Conservation (phyloP, 2,888 invertebrate genomes). For the Quadroppia sp. region DNA sequence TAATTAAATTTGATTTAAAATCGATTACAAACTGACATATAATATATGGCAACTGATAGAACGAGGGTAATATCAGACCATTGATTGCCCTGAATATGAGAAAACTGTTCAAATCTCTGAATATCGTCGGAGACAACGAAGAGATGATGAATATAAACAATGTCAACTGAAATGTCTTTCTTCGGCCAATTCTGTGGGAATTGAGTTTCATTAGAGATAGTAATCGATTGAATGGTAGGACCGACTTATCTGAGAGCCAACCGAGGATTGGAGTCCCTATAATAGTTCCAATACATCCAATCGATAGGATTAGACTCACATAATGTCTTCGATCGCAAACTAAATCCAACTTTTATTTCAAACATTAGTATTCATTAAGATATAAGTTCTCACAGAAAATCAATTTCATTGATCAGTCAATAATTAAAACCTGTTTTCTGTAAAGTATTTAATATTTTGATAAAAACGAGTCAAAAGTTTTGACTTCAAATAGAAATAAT, state of each 20-base stretch:
- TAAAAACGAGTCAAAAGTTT: no score
- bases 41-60: slow-evolving; percentile 45
- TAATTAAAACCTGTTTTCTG: no score
- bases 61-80: slow-evolving; percentile 44
- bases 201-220: not conserved
- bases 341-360: slow-evolving; percentile 43
- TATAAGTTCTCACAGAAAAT: no score
- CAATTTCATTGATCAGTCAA: no score
- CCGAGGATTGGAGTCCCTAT: slow-evolving; percentile 46
- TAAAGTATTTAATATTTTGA: no score
- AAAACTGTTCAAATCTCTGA: slow-evolving; percentile 44
- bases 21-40: slow-evolving; percentile 40
- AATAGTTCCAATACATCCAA: slow-evolving; percentile 44
- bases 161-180: slow-evolving; percentile 43
- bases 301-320: slow-evolving; percentile 42
- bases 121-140: slow-evolving; percentile 41
- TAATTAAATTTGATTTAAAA: not conserved
- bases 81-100: slow-evolving; percentile 44
- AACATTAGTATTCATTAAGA: no score
- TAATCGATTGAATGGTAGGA: not conserved
- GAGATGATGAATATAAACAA: slow-evolving; percentile 40
- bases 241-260: slow-evolving; percentile 45
- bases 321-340: slow-evolving; percentile 45
- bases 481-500: no score
- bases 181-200: slow-evolving; percentile 44